Percentiles rank a stretch among this genome's conserved stretches.
These are phyloP conservation scores for Aphelocoma coerulescens DNA, from an alignment of 2,113 vertebrate species.

Conservation along the genomic window DNA sequence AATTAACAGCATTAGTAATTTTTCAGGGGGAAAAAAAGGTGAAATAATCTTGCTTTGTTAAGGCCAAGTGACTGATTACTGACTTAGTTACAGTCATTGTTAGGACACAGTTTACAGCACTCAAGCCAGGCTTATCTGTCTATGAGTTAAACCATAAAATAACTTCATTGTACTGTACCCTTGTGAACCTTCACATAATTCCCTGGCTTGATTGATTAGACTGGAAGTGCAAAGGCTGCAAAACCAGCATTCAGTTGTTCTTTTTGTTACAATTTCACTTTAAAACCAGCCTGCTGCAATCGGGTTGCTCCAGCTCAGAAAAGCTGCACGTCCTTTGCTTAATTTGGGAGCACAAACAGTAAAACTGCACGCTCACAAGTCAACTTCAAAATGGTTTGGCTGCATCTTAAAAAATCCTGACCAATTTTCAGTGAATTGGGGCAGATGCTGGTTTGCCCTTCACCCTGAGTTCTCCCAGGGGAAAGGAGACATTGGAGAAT, in stretches of 20 bases:
- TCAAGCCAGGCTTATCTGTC: background rate
- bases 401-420: background rate
- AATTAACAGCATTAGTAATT: background rate
- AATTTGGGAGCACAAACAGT: background rate
- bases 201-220: background rate
- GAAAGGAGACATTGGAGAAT: background rate
- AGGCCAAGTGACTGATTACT: background rate
- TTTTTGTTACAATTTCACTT: background rate
- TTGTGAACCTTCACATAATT: background rate
- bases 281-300: background rate
- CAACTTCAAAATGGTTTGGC: background rate
- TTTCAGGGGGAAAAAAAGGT: background rate
- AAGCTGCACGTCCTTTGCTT: background rate
- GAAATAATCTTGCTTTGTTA: background rate
- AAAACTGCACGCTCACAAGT: background rate
- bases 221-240: background rate
- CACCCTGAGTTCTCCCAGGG: background rate
- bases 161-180: background rate
- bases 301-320: background rate
- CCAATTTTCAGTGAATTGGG: background rate
- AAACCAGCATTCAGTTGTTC: background rate
- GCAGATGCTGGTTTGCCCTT: background rate
- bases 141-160: background rate
- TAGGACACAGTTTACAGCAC: background rate
- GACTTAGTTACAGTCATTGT: background rate